These are phyloP conservation scores for Oeneis ivallda DNA, from an alignment of 2,888 invertebrate genomes.

Conservation along the genomic window DNA sequence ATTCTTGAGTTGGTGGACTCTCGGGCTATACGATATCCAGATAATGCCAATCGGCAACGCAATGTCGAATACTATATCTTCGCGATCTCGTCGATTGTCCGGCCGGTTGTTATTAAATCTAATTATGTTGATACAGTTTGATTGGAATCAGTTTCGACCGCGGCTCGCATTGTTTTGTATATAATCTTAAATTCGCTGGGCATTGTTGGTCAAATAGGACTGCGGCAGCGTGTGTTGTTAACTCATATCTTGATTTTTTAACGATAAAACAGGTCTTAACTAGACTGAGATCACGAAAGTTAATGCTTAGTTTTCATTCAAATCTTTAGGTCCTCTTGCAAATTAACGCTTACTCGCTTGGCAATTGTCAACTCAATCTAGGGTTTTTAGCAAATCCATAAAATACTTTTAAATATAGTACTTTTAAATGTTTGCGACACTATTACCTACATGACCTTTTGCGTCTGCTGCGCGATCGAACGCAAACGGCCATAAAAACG, in stretches of 20 bases:
- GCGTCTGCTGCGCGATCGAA: too few relatives aligned
- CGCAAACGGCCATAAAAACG: too few relatives aligned
- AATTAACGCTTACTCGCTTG: too few relatives aligned
- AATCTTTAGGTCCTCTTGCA: too few relatives aligned
- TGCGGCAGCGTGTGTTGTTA: conserved; percentile 7
- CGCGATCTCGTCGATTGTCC: conserved; percentile 32
- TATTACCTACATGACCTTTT: too few relatives aligned
- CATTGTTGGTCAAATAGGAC: conserved; percentile 12
- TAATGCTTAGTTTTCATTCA: too few relatives aligned
- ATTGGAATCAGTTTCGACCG: conserved; percentile 30
- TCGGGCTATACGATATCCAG: conserved; percentile 30
- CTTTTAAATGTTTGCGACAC: too few relatives aligned
- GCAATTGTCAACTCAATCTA: too few relatives aligned
- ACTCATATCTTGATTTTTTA: conserved; percentile 8
- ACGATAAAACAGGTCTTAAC: conserved; percentile 1
- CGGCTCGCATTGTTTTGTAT: conserved; percentile 23
- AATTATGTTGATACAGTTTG: conserved; percentile 33
- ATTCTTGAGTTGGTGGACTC: not conserved
- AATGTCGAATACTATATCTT: conserved; percentile 32
- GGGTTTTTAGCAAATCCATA: too few relatives aligned
- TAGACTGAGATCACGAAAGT: not conserved
- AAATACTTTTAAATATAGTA: too few relatives aligned
- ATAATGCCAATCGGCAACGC: conserved; percentile 35
- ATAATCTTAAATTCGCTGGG: conserved; percentile 18
- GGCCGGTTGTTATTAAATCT: conserved; percentile 33